Evolutionary conservation across 2,888 invertebrate species (phyloP).

Genomic region (Limnephilus auricula): DNA sequence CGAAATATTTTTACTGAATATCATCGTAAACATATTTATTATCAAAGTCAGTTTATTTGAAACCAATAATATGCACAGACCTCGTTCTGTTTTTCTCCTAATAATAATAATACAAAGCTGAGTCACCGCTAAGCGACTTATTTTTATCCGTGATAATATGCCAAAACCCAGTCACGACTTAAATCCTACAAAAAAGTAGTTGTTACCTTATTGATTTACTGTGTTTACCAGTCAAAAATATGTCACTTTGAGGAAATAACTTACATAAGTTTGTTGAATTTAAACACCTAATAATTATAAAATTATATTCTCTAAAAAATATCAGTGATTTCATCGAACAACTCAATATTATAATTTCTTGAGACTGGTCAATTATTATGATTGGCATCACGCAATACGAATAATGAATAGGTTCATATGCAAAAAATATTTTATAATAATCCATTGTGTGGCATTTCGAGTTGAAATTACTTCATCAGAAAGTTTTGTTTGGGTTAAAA

Average conservation of each 20-base stretch:
- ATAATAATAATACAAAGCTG: neutral
- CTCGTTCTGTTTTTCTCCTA: neutral
- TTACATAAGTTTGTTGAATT: neutral
- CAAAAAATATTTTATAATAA: constrained; percentile 9
- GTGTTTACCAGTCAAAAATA: neutral
- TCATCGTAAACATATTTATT: neutral
- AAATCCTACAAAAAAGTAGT: neutral
- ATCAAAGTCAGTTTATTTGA: neutral
- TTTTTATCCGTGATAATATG: constrained; percentile 38
- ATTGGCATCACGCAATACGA: neutral
- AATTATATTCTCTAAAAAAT: neutral
- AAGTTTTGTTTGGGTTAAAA: neutral
- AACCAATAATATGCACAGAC: neutral
- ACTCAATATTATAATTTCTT: neutral
- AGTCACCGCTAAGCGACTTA: constrained; percentile 32
- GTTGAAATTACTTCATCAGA: neutral
- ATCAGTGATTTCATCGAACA: neutral
- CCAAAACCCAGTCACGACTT: neutral
- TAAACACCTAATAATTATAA: neutral
- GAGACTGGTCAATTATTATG: neutral
- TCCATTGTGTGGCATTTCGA: neutral
- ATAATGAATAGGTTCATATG: constrained; percentile 2
- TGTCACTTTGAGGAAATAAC: neutral
- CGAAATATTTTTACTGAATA: neutral
- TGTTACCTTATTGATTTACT: neutral